Conservation (phyloP, 1,140 invertebrate species). For the Acromyrmex echinatior region DNA sequence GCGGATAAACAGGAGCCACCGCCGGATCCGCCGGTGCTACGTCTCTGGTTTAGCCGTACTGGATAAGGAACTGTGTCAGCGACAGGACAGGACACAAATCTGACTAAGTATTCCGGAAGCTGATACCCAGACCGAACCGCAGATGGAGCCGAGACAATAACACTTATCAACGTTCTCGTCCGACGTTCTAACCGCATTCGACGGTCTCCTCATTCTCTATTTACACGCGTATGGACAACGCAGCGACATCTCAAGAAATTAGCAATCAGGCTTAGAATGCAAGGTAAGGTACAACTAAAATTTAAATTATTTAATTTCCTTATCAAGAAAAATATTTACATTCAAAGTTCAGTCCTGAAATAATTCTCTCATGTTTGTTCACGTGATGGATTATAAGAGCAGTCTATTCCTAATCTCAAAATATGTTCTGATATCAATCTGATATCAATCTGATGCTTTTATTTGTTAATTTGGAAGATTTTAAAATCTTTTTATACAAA, state of each 20-base stretch:
- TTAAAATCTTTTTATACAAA: not conserved
- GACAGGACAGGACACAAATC: constrained; percentile 61
- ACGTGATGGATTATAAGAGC: not conserved
- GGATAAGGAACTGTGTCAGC: constrained; percentile 49
- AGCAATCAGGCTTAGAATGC: constrained; percentile 1
- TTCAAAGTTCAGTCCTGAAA: no score
- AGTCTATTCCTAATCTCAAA: not conserved
- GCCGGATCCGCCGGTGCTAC: constrained; percentile 51
- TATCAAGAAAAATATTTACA: no score
- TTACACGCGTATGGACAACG: constrained; percentile 43
- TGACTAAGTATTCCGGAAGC: constrained; percentile 78
- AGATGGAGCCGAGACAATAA: constrained; percentile 77
- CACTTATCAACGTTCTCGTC: constrained; percentile 77
- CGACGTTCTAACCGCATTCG: constrained; percentile 71
- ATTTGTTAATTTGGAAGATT: not conserved
- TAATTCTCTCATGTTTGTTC: not conserved
- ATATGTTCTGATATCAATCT: not conserved
- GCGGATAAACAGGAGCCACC: constrained; percentile 46
- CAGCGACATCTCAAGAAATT: constrained; percentile 20
- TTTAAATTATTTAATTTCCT: no score
- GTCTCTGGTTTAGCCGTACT: constrained; percentile 3
- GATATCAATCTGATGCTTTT: not conserved
- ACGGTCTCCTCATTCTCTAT: constrained; percentile 56
- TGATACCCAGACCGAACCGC: constrained; percentile 73
- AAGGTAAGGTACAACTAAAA: not conserved